Evolutionary conservation across 2,888 invertebrate genomes (phyloP).

Genomic region (Drosophila siamana): DNA sequence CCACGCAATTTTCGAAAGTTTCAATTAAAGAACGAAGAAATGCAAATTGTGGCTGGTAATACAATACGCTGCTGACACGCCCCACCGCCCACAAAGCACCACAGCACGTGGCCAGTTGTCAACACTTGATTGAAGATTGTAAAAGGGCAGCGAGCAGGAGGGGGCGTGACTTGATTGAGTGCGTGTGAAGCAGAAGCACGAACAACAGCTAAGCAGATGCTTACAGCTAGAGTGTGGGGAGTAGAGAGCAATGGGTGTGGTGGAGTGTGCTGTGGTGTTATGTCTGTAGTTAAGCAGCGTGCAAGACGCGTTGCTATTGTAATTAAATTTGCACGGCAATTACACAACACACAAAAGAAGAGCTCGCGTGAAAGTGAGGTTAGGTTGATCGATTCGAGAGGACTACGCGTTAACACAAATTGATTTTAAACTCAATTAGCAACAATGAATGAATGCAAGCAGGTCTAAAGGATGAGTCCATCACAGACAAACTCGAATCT

Average conservation of each 20-base stretch:
- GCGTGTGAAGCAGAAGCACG: conserved; percentile 44
- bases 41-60: conserved; percentile 77
- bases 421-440: conserved; percentile 86
- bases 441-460: conserved; percentile 56
- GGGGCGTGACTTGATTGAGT: conserved; percentile 51
- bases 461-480: conserved; percentile 45
- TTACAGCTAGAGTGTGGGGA: neutral
- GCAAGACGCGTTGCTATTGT: conserved; percentile 67
- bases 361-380: conserved; percentile 16
- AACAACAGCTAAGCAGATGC: conserved; percentile 25
- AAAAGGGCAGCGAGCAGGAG: conserved; percentile 4
- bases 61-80: conserved; percentile 64
- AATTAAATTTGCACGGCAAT: conserved; percentile 86
- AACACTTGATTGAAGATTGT: conserved; percentile 75
- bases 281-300: conserved; percentile 41
- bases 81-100: conserved; percentile 18
- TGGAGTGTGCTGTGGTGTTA: neutral
- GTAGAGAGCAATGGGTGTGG: too few species aligned
- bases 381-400: conserved; percentile 27
- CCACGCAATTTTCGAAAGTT: conserved; percentile 27
- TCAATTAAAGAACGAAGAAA: conserved; percentile 65
- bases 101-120: conserved; percentile 64
- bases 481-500: too few species aligned
- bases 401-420: conserved; percentile 79
- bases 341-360: conserved; percentile 71